Conservation (phyloP, 2,113 vertebrate species). For the Lepus timidus region DNA sequence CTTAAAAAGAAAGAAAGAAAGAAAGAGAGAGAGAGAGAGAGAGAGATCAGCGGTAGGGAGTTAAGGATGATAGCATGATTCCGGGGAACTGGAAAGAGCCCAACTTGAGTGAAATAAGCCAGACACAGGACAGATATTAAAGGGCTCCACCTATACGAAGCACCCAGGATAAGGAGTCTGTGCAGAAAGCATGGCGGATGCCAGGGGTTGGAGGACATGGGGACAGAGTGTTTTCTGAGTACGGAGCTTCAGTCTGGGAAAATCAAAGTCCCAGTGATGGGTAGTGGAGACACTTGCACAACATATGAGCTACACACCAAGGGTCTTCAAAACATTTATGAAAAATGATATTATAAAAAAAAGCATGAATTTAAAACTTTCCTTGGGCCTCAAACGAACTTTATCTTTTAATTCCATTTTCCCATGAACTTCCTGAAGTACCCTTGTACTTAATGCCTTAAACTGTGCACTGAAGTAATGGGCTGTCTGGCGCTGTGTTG, state of each 20-base stretch:
- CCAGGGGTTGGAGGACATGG: not conserved
- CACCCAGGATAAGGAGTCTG: not conserved
- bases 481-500: too few relatives aligned
- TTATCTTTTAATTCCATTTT: too few relatives aligned
- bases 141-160: not conserved
- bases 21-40: too few relatives aligned
- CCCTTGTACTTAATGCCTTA: not conserved
- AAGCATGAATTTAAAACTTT: too few relatives aligned
- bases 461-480: not conserved
- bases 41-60: not conserved
- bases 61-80: not conserved
- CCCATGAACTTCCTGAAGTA: too few relatives aligned
- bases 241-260: not conserved
- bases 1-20: too few relatives aligned
- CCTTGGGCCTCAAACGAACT: too few relatives aligned
- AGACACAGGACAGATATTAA: not conserved
- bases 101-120: not conserved
- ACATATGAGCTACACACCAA: not conserved
- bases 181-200: not conserved
- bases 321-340: too few relatives aligned
- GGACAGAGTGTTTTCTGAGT: rapidly evolving
- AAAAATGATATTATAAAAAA: too few relatives aligned
- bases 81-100: not conserved
- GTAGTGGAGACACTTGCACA: not conserved
- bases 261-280: not conserved